A percentile compares a stretch with the other conserved stretches of the same genome.
These are phyloP conservation scores for Gortyna flavago DNA, from an alignment of 2,888 invertebrate species.

Conservation along the genomic window DNA sequence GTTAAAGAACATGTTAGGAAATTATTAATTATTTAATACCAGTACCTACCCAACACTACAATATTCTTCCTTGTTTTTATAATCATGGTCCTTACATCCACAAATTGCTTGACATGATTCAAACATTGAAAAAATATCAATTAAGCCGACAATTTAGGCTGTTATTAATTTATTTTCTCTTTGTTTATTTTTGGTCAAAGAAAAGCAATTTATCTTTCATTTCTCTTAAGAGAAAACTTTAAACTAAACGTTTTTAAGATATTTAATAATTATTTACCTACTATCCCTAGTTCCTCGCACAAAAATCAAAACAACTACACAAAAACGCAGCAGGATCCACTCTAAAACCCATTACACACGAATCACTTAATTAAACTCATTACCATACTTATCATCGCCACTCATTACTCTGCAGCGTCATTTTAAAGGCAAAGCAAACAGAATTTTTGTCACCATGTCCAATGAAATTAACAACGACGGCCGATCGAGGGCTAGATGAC, in stretches of 20 bases:
- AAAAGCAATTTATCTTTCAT: neutral
- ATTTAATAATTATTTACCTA: neutral
- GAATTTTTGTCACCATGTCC: conserved; percentile 89
- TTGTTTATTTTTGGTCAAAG: neutral
- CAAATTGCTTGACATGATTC: neutral
- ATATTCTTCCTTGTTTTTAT: neutral
- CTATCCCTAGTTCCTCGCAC: neutral
- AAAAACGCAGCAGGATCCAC: conserved; percentile 79
- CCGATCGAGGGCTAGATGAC: conserved; percentile 75
- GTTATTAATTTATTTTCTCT: neutral
- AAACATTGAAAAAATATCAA: neutral
- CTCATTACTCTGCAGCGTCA: conserved; percentile 77
- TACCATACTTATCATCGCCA: conserved; percentile 80
- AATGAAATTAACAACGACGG: conserved; percentile 86
- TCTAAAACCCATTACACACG: conserved; percentile 80
- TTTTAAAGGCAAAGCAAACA: conserved; percentile 85
- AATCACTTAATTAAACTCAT: conserved; percentile 82
- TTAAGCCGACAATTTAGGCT: neutral
- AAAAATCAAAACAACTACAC: conserved; percentile 56
- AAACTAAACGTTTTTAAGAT: neutral
- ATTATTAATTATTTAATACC: neutral
- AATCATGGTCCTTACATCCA: neutral
- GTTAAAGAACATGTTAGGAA: conserved; percentile 21
- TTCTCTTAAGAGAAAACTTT: neutral
- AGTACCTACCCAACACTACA: neutral